Base-by-base conservation (phyloP, 2,797 vertebrate genomes). In the Macrochelys suwanniensis region DNA sequence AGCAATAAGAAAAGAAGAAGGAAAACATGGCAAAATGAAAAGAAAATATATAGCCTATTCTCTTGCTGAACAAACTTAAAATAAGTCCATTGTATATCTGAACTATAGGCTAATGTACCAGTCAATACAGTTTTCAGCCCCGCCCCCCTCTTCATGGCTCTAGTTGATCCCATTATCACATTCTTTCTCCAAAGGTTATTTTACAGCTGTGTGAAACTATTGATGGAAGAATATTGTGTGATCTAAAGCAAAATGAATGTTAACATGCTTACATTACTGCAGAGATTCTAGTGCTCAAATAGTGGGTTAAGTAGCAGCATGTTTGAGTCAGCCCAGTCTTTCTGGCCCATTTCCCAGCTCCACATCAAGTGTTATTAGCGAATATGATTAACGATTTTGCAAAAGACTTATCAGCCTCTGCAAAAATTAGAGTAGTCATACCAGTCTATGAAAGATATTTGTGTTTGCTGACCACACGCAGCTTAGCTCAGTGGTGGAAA, bases 161-260 rank as follows among this genome's bases (percentile, higher is more conserved):
- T 6, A 77, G 19, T 10, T 59, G 10, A 2, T 54, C 4, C 23
- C 33, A 49, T 80, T 2, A 0, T 2, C 68, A 1, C 13, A 79
- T 49, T 92, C 21, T 50, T 80, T 76, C 42, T 56, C 49, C 49
- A 76, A 87, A 74, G 47, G 31, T 74, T 57, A 74, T 33, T 83
- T 87, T 84, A 74, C 5, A 33, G 0, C 53, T 45, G 49, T 84
- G 78, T 74, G 31, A 53, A 65, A 65, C 59, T 54, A 59, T 16
- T 68, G 45, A 33, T 74, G 79, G 79, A 82, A 74, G 13, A 57
- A 31, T 74, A 89, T 19, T 21, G 47, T 33, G 37, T 28, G 74
- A 68, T 37, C 15, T 54, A 54, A 3, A 54, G 74, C 78, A 90
- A 87, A 87, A 80, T 76, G 80, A 33, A 50, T 87, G 76, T 42